Evolutionary conservation across 2,797 vertebrate species (phyloP).

Genomic region (Crypturellus tataupa): DNA sequence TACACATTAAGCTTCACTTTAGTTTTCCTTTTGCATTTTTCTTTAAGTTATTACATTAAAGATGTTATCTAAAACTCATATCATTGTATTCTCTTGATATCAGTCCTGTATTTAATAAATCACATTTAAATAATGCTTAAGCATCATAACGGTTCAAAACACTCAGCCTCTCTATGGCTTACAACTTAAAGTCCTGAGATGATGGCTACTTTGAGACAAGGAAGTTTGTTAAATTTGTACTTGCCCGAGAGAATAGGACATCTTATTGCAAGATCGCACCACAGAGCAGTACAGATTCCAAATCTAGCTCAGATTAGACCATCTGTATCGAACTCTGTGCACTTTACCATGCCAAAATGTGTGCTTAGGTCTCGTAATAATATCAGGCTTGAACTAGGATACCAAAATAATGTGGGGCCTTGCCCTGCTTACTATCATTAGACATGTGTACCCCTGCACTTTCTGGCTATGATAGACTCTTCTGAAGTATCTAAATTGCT

Average conservation of each 20-base stretch:
- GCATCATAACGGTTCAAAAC: not conserved
- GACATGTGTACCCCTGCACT: rapidly evolving
- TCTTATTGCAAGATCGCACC: rapidly evolving
- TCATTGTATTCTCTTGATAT: not conserved
- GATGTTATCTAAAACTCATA: not conserved
- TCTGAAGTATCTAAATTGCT: not conserved
- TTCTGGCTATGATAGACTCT: not conserved
- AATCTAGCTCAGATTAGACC: not conserved
- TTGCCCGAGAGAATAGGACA: not conserved
- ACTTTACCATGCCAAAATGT: not conserved
- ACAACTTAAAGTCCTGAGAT: not conserved
- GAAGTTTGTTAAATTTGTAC: not conserved
- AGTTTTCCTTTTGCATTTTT: not conserved
- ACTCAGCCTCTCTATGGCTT: not conserved
- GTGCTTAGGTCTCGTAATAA: not conserved
- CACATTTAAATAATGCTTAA: not conserved
- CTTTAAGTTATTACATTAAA: not conserved
- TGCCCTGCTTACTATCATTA: not conserved
- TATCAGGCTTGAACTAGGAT: not conserved
- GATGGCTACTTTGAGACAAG: not conserved
- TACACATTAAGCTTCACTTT: not conserved
- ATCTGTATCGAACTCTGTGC: not conserved
- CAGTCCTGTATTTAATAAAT: not conserved
- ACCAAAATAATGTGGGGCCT: not conserved
- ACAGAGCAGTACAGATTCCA: not conserved